Percentiles rank a stretch among this genome's conserved stretches.
These are phyloP conservation scores for Priocnemis perturbator DNA, from an alignment of 2,888 invertebrate genomes.

Conservation along the genomic window DNA sequence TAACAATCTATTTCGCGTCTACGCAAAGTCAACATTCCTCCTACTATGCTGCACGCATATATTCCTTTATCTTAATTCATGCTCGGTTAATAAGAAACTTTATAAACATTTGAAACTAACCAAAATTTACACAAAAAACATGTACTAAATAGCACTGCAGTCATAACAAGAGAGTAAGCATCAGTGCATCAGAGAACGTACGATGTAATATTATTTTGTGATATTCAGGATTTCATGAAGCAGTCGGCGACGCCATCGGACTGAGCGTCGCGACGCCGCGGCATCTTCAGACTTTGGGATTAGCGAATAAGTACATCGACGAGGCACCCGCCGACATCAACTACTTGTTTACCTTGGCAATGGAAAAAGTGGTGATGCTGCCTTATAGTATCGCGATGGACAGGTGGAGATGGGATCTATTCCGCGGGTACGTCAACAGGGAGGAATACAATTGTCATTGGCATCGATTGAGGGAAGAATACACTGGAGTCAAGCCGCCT, in stretches of 20 bases:
- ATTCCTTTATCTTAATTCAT: too few relatives aligned
- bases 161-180: too few relatives aligned
- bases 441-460: conserved; percentile 92
- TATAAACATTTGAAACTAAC: too few relatives aligned
- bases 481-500: conserved; percentile 91
- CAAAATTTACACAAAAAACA: too few relatives aligned
- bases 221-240: conserved; percentile 90
- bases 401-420: conserved; percentile 91
- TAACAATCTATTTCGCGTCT: too few relatives aligned
- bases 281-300: conserved; percentile 89
- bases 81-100: too few relatives aligned
- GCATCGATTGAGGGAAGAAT: conserved; percentile 90
- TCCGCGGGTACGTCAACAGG: conserved; percentile 83
- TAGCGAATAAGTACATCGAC: conserved; percentile 88
- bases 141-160: too few relatives aligned
- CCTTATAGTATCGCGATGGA: conserved; percentile 91
- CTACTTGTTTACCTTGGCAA: conserved; percentile 88
- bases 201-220: too few relatives aligned
- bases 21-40: too few relatives aligned
- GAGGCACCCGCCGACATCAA: conserved; percentile 91
- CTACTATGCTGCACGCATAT: too few relatives aligned
- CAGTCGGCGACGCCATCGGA: conserved; percentile 92
- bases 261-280: conserved; percentile 90
- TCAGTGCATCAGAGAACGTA: too few relatives aligned
- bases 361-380: conserved; percentile 90